Percentiles rank a stretch among this genome's conserved stretches.
These are phyloP conservation scores for Bombus cullumanus DNA, from an alignment of 1,140 invertebrate genomes.

Conservation along the genomic window DNA sequence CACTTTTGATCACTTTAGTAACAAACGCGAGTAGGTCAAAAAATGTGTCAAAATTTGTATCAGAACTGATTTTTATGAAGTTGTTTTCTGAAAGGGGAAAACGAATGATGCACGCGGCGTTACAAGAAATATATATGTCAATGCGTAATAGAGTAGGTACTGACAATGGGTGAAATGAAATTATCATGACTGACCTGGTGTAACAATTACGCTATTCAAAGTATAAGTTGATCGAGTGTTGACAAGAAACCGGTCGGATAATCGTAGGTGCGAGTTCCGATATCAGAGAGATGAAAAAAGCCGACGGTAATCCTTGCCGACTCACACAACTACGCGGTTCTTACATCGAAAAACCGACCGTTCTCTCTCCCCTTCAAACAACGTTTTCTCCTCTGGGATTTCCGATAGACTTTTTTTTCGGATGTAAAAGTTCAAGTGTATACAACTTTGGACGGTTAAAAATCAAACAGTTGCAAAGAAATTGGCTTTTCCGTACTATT, in stretches of 20 bases:
- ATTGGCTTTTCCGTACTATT: slow-evolving; percentile 14
- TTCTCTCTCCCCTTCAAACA: slow-evolving; percentile 16
- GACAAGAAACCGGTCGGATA: slow-evolving; percentile 40
- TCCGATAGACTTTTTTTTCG: slow-evolving; percentile 24
- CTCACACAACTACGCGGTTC: slow-evolving; percentile 28
- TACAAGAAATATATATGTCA: not conserved
- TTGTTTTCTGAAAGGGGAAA: not conserved
- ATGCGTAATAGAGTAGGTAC: not conserved
- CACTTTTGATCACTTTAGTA: too few species aligned
- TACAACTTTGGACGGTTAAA: slow-evolving; percentile 26
- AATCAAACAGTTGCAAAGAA: slow-evolving; percentile 20
- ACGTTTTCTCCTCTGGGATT: slow-evolving; percentile 20
- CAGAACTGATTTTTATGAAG: not conserved
- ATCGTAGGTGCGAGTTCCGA: slow-evolving; percentile 55
- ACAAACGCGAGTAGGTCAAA: too few species aligned
- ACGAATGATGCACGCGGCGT: not conserved
- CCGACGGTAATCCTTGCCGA: slow-evolving; percentile 67
- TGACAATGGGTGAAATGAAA: not conserved
- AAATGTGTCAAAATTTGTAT: not conserved
- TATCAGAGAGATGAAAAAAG: slow-evolving; percentile 67
- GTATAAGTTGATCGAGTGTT: slow-evolving; percentile 17
- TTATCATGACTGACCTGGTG: slow-evolving; percentile 25
- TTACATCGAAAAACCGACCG: slow-evolving; percentile 35
- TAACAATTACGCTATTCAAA: slow-evolving; percentile 54
- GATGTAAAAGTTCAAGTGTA: slow-evolving; percentile 50